Evolutionary conservation across 2,797 vertebrate species (phyloP).

Genomic region (Poeciliopsis turneri): DNA sequence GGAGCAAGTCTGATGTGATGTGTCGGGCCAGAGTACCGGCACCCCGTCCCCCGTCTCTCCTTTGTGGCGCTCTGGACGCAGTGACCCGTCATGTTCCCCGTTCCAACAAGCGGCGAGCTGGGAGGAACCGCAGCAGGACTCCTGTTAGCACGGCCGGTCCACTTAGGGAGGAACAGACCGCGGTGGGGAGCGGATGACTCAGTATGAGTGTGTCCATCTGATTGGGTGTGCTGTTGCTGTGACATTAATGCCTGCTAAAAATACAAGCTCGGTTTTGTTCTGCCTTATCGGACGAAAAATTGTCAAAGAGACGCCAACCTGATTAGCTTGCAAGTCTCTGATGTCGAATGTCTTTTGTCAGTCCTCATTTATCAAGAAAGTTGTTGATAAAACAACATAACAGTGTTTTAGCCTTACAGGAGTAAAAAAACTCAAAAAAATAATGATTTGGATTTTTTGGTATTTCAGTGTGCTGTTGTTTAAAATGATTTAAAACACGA

Average conservation of each 20-base stretch:
- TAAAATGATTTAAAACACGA: no score
- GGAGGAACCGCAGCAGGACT: slow-evolving; percentile 14
- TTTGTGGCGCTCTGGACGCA: slow-evolving; percentile 6
- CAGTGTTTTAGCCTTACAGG: no score
- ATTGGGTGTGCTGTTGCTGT: background rate
- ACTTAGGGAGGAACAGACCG: background rate
- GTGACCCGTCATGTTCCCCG: slow-evolving; percentile 49
- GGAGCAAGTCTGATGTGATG: slow-evolving; percentile 49
- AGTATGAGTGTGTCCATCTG: background rate
- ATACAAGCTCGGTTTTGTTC: background rate
- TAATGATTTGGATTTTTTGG: no score
- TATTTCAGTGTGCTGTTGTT: no score
- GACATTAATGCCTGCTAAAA: background rate
- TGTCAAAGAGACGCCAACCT: background rate
- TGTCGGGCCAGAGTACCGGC: slow-evolving; percentile 40
- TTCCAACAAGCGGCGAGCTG: slow-evolving; percentile 33
- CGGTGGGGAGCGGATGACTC: background rate
- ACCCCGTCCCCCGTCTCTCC: background rate
- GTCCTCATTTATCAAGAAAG: background rate
- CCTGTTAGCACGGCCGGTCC: background rate
- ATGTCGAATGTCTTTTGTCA: background rate
- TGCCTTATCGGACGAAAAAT: background rate
- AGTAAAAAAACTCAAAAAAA: no score
- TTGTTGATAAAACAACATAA: background rate
- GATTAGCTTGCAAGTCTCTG: background rate